Evolutionary conservation across 2,797 vertebrate genomes (phyloP), one percentile per base, ranked within the genome.

Genomic region (Poeciliopsis gracilis): DNA sequence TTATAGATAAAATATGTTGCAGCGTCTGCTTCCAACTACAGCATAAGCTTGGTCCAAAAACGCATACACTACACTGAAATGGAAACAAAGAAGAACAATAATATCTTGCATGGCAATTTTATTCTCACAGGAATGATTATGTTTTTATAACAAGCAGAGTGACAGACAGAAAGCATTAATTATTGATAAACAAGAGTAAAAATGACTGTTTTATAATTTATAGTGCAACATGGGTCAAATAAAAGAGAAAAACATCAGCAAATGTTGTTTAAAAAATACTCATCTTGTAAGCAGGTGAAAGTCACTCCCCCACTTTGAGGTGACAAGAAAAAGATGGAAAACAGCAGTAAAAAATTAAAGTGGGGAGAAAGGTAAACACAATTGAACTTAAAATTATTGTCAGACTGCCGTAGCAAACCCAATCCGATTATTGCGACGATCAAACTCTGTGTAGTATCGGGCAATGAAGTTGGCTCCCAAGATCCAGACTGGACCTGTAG

Each of bases 401-500:
- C 95, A 98, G 87, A 96, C 95, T n/a, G 98, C 97, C 0, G 93
- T 88, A 77, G 98, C 98, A 73, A 99, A 99, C 57, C 98, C 98
- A 73, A 99, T 98, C 46, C 97, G 96, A 86, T 98, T 97, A 91
- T 97, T 97, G 73, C 78, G 94, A 2, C 98, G 96, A 89, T 99
- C 98, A 63, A 99, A 99, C 89, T 98, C 96, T 1, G 97, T 98
- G 93, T 99, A 99, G 93, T 98, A 99, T 84, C 97, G 96, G 5
- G 97, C 96, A 23, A 99, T 99, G 91, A 99, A 99, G 88, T 94
- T 98, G 90, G 98, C 97, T 0, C 98, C 98, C 82, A 99, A 93
- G 86, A 98, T 96, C 98, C 98, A 99, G 73, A 98, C 77, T 9
- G 98, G 98, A 5, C 98, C 98, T 1, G 94, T 89, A 0, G 98